A percentile compares a stretch with the other conserved stretches of the same genome.
phyloP scores from a whole-genome alignment of 2,113 vertebrate species.

The Galemys pyrenaicus region DNA sequence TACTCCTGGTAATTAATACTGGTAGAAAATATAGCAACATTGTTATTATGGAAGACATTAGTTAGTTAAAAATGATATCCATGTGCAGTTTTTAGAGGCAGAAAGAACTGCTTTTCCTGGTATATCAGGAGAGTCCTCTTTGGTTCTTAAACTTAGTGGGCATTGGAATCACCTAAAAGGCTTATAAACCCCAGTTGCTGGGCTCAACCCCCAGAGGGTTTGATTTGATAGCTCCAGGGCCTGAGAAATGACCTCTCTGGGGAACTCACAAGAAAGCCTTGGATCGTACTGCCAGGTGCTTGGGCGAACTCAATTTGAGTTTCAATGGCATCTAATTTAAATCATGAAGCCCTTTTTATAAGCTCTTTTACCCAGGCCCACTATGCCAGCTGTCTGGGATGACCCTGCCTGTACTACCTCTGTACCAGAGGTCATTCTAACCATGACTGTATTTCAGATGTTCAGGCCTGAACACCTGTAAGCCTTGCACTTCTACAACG shows the following conservation, averaged over 20 bases:
- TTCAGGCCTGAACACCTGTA: background rate
- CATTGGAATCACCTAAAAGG: background rate
- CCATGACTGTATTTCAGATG: background rate
- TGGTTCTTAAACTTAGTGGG: background rate
- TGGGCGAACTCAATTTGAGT: background rate
- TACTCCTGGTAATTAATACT: background rate
- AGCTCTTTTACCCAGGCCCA: background rate
- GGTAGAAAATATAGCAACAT: background rate
- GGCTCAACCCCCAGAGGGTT: background rate
- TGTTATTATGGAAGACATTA: background rate
- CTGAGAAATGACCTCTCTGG: background rate
- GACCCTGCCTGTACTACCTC: background rate
- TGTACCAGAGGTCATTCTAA: background rate
- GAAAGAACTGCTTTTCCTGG: background rate
- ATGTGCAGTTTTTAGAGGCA: background rate
- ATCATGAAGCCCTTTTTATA: background rate
- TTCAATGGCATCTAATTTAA: background rate
- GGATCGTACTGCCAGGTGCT: background rate
- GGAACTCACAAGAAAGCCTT: background rate
- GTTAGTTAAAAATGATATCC: constrained; percentile 30
- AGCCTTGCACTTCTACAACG: background rate
- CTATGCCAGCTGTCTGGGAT: background rate
- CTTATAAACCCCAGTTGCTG: background rate
- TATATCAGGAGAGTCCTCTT: background rate
- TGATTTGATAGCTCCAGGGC: background rate